Evolutionary conservation across 92 coral and sea anemone genomes (phyloP), one percentile per base, ranked within the genome.

Genomic region (Pocillopora meandrina): DNA sequence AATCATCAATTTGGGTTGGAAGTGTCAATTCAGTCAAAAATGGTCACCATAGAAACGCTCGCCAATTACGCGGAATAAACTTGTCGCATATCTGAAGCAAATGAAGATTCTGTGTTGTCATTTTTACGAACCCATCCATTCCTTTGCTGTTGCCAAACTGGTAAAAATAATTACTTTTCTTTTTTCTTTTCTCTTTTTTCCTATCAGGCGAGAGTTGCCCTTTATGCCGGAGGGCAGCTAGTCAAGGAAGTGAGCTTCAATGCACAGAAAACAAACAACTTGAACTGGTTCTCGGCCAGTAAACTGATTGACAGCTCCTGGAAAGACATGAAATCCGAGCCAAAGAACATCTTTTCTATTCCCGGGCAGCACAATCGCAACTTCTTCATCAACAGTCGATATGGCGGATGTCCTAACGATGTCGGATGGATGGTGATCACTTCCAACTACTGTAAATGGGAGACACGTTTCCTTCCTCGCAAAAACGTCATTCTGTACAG

Each of bases 361-460:
- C 8, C 0, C 20, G 80, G 73, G 13, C 13, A 0, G 42, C 1
- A 11, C 26, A 36, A 64, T 69, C 77, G 77, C 8, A 19, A 72
- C 60, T 72, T 72, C 67, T 68, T 49, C 56, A 81, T 81, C 78
- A 68, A 81, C 66, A 81, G 47, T 23, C 26, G 69, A 81, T 81
- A 15, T 56, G 85, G 85, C 1, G 85, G 85, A 9, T 81, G 85
- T 58, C 0, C 11, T 5, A 31, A 5, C 2, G 85, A 81, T 56
- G 85, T 67, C 20, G 85, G 85, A 19, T 81, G 85, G 85, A 62
- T 81, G 12, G 77, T 0, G 0, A 12, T 70, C 56, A 72, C 57
- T 17, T 15, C 17, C 19, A 7, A 1, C 9, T 31, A 59, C 19
- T 81, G 85, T 0, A 59, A 59, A 12, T 59, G 62, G 62, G 62